Conservation (phyloP, 92 coral and sea anemone species). For the Porites cylindrica region DNA sequence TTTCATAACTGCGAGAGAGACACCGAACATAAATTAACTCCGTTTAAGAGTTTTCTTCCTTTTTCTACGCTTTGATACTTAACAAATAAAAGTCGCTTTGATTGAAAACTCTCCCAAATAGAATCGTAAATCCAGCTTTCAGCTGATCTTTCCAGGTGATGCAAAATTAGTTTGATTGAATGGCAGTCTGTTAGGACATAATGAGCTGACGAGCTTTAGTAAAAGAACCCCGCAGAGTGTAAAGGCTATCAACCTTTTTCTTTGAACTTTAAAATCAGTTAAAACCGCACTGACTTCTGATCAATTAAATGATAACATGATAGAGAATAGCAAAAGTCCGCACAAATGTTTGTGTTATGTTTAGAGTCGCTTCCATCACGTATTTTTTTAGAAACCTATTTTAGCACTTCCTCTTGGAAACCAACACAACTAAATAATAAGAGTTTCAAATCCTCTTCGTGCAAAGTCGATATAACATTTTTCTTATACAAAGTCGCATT, state of each 20-base stretch:
- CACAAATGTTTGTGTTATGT: too few relatives aligned
- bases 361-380: too few relatives aligned
- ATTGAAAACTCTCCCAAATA: slow-evolving; percentile 12
- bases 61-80: not conserved
- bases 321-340: not conserved
- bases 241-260: slow-evolving; percentile 10
- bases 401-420: not conserved
- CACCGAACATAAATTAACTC: not conserved
- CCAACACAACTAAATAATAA: not conserved
- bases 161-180: slow-evolving; percentile 23
- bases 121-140: slow-evolving; percentile 30
- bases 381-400: too few relatives aligned
- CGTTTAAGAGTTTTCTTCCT: not conserved
- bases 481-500: too few relatives aligned
- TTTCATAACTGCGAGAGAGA: not conserved
- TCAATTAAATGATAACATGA: not conserved
- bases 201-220: slow-evolving; percentile 1
- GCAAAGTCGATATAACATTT: not conserved
- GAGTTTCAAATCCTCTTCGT: not conserved
- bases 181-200: slow-evolving; percentile 13
- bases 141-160: slow-evolving; percentile 23
- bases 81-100: not conserved
- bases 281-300: not conserved
- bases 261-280: slow-evolving; percentile 7
- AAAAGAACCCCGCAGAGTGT: slow-evolving; percentile 38